Conservation (phyloP, 2,113 vertebrate genomes). For the Orycteropus afer region DNA sequence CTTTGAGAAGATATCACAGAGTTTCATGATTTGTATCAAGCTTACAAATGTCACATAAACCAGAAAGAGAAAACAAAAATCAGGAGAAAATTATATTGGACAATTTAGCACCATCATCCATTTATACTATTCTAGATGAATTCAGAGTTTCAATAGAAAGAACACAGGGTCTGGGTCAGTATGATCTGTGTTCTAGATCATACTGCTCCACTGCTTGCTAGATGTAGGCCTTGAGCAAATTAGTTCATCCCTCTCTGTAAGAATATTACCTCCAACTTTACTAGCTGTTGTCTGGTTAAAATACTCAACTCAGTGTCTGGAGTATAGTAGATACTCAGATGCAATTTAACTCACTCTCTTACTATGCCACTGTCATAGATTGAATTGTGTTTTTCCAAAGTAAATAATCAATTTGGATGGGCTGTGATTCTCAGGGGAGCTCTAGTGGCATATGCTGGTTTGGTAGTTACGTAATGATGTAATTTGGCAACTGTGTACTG, state of each 20-base stretch:
- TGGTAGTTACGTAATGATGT: no score
- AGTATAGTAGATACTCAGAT: neutral
- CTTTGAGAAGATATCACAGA: neutral
- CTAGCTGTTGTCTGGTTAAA: slow-evolving; percentile 12
- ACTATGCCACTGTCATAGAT: neutral
- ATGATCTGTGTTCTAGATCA: neutral
- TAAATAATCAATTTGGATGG: neutral
- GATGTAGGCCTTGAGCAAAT: neutral
- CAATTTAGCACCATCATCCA: neutral
- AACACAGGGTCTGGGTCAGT: neutral
- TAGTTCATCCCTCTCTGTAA: neutral
- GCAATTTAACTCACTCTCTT: neutral
- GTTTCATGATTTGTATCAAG: slow-evolving; percentile 11
- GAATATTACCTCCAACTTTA: neutral
- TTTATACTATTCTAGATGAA: slow-evolving; percentile 37
- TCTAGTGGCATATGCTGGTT: no score
- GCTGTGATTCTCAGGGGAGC: no score
- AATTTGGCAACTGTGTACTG: no score
- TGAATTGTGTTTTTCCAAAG: no score
- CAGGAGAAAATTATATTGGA: neutral
- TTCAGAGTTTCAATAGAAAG: slow-evolving; percentile 12
- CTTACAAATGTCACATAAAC: neutral
- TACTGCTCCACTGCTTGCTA: neutral
- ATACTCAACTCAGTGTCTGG: neutral
- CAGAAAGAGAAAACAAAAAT: slow-evolving; percentile 47